Evolutionary conservation across 2,797 vertebrate species (phyloP).

Genomic region (Protosalanx chinensis): DNA sequence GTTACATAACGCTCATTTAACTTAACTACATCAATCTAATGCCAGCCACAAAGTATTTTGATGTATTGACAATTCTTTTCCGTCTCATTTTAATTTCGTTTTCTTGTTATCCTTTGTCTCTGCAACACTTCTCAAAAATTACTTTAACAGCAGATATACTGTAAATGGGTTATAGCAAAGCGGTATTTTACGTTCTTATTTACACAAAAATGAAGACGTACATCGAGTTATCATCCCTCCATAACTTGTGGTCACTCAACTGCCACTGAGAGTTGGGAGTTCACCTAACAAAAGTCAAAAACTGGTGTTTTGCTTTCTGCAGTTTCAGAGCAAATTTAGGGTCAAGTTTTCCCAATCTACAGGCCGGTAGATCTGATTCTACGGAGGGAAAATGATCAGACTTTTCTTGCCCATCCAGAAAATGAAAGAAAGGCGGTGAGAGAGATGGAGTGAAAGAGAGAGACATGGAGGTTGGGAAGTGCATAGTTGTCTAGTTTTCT

Average conservation of each 20-base stretch:
- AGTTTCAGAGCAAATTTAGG: conserved; percentile 45
- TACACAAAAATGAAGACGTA: conserved; percentile 40
- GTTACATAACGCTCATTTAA: conserved; percentile 42
- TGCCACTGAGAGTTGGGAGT: conserved; percentile 16
- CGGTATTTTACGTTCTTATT: conserved; percentile 42
- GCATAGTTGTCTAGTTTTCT: conserved; percentile 72
- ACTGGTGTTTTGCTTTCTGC: conserved; percentile 38
- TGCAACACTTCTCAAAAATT: conserved; percentile 26
- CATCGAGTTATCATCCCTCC: conserved; percentile 58
- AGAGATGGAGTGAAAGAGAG: conserved; percentile 42
- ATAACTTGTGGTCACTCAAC: conserved; percentile 43
- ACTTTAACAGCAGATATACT: conserved; percentile 30
- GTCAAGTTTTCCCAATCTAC: conserved; percentile 52
- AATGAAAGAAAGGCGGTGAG: conserved; percentile 41
- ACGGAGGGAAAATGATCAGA: conserved; percentile 43
- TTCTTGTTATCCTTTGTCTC: conserved; percentile 32
- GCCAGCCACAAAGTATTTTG: conserved; percentile 33
- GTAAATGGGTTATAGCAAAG: conserved; percentile 33
- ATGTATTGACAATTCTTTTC: conserved; percentile 27
- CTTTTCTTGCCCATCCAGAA: conserved; percentile 67
- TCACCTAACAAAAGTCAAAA: conserved; percentile 29
- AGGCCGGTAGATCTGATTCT: conserved; percentile 63
- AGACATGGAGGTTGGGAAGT: conserved; percentile 69
- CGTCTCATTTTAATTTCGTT: conserved; percentile 20
- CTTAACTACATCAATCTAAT: conserved; percentile 40